A percentile compares a stretch with the other conserved stretches of the same genome.
phyloP scores from a whole-genome alignment of 2,888 invertebrate species.

The Aplocera efformata region DNA sequence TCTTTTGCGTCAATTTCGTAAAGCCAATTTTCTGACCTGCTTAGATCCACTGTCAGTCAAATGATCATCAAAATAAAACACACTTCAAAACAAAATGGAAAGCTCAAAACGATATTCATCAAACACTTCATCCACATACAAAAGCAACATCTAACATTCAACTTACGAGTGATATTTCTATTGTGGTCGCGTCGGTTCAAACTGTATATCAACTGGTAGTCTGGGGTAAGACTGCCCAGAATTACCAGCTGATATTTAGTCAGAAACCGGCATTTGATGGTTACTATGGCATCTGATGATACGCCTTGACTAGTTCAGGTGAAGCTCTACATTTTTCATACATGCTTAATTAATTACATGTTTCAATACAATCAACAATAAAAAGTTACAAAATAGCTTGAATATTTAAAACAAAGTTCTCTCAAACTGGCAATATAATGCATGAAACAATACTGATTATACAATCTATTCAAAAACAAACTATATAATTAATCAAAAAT shows the following conservation, averaged over 20 bases:
- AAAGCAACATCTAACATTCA: slow-evolving; percentile 34
- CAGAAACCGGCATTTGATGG: slow-evolving; percentile 35
- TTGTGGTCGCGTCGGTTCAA: slow-evolving; percentile 40
- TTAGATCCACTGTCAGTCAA: no score
- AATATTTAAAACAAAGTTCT: no score
- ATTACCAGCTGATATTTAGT: slow-evolving; percentile 99
- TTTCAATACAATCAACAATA: no score
- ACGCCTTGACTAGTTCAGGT: slow-evolving; percentile 3
- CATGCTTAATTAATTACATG: no score
- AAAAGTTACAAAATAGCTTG: no score
- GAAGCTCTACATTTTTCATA: neutral
- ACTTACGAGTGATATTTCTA: slow-evolving; percentile 59
- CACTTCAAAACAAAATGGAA: slow-evolving; percentile 33
- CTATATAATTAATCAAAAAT: no score
- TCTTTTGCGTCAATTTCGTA: no score
- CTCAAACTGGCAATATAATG: no score
- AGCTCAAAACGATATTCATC: slow-evolving; percentile 27
- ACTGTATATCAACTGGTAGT: slow-evolving; percentile 92
- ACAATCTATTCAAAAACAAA: no score
- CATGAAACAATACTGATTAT: no score
- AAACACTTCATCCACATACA: slow-evolving; percentile 31
- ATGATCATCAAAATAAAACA: slow-evolving; percentile 27
- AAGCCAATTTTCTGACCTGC: no score
- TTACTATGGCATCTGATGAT: slow-evolving; percentile 15
- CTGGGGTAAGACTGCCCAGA: slow-evolving; percentile 91